Evolutionary conservation across 2,888 invertebrate genomes (phyloP), one percentile per base, ranked within the genome.

Genomic region (Phaedon cochleariae): DNA sequence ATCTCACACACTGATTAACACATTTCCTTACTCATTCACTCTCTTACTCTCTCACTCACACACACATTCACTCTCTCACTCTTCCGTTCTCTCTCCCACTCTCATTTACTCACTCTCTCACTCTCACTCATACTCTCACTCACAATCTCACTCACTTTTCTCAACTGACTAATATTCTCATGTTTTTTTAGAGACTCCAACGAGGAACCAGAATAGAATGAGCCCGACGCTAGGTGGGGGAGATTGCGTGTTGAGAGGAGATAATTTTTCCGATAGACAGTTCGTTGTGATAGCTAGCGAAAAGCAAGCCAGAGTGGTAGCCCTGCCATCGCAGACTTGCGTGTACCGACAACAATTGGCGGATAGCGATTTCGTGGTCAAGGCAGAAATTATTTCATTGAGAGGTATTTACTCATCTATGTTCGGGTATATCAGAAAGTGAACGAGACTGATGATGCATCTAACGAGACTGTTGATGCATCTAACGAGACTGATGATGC

Each of bases 291-390:
- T 98, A 75, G 93, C 94, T 70, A 96, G 96, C 65, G 97, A 98
- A 86, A 97, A 96, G 85, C 95, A 97, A 86, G 96, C 95, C 69
- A 89, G 95, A 77, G 94, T 97, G 71, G 92, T 97, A 72, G 95
- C 96, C 73, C 89, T 97, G 81, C 97, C 97, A 72, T 96, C 96
- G 76, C 97, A 97, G 85, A 95, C 94, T 83, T 96, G 96, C 86
- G 91, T 96, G 76, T 96, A 95, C 85, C 90, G 96, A 77, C 93
- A 94, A 84, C 96, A 96, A 85, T 89, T 98, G 76, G 94, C 95
- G 70, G 97, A 97, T 80, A 90, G 92, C 9, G 95, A 96, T 84
- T 95, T 96, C 84, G 96, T 97, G 69, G 94, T 97, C 73, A 95
- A 95, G 85, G 95, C 97, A 65, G 96, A 97, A 85, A 92, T 96